Percentiles rank a stretch among this genome's conserved stretches.
phyloP scores from a whole-genome alignment of 2,797 vertebrate species.

The Siniperca obscura region DNA sequence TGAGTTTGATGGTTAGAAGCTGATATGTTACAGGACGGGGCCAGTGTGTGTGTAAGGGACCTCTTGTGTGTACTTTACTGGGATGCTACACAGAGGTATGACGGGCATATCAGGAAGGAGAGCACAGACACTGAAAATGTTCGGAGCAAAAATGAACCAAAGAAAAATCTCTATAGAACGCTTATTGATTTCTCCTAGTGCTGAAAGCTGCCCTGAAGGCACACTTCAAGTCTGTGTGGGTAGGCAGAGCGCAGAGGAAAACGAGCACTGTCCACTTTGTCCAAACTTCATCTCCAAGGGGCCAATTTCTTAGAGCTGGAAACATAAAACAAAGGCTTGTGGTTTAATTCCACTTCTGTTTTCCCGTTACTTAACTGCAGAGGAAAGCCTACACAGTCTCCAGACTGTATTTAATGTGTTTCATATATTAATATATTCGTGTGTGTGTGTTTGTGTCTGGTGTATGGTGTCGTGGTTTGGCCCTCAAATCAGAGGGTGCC shows the following conservation, averaged over 20 bases:
- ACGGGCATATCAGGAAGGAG: slow-evolving; percentile 37
- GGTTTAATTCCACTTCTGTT: slow-evolving; percentile 37
- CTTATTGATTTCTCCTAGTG: slow-evolving; percentile 59
- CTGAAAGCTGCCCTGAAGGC: slow-evolving; percentile 74
- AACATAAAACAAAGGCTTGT: slow-evolving; percentile 71
- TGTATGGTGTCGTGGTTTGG: slow-evolving; percentile 55
- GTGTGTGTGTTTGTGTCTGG: slow-evolving; percentile 61
- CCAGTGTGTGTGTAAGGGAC: slow-evolving; percentile 40
- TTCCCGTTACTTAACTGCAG: slow-evolving; percentile 38
- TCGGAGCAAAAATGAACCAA: slow-evolving; percentile 57
- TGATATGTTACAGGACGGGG: slow-evolving; percentile 80
- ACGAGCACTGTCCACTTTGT: slow-evolving; percentile 63
- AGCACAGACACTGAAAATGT: slow-evolving; percentile 45
- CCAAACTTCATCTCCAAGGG: slow-evolving; percentile 50
- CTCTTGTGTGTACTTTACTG: slow-evolving; percentile 62
- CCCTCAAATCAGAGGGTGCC: slow-evolving; percentile 19
- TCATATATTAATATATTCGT: slow-evolving; percentile 53
- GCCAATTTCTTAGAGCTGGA: slow-evolving; percentile 49
- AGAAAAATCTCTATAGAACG: slow-evolving; percentile 65
- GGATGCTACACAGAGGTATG: slow-evolving; percentile 65
- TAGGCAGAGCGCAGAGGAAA: slow-evolving; percentile 60
- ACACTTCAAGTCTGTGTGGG: slow-evolving; percentile 81
- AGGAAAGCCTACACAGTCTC: slow-evolving; percentile 52
- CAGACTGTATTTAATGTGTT: slow-evolving; percentile 58
- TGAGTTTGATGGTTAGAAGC: slow-evolving; percentile 71